A percentile compares a stretch with the other conserved stretches of the same genome.
phyloP scores from a whole-genome alignment of 2,888 invertebrate species.

The Ichneumoninae sp. region DNA sequence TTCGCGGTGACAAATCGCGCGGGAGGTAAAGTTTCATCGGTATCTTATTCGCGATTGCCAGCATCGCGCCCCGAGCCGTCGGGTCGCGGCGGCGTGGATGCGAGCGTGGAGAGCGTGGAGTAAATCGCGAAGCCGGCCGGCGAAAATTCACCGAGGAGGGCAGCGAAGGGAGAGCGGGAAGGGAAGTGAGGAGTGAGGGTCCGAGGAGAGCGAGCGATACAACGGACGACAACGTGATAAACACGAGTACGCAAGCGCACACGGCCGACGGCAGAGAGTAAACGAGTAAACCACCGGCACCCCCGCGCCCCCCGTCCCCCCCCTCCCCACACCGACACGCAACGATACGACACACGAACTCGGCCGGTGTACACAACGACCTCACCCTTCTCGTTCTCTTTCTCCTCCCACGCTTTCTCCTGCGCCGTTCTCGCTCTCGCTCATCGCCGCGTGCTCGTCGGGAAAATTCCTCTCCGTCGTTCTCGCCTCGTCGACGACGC shows the following conservation, averaged over 20 bases:
- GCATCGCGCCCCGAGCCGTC: slow-evolving; percentile 38
- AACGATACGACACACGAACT: slow-evolving; percentile 65
- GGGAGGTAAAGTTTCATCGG: neutral
- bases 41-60: neutral
- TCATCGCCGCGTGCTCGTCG: slow-evolving; percentile 49
- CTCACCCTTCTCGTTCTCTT: slow-evolving; percentile 24
- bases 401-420: slow-evolving; percentile 52
- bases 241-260: slow-evolving; percentile 65
- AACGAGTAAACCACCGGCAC: slow-evolving; percentile 59
- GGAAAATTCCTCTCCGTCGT: slow-evolving; percentile 46
- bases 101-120: slow-evolving; percentile 10
- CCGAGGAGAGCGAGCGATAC: slow-evolving; percentile 42
- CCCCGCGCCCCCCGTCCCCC: neutral
- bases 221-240: slow-evolving; percentile 63
- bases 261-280: slow-evolving; percentile 54
- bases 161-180: slow-evolving; percentile 24
- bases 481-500: slow-evolving; percentile 43
- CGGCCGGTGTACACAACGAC: slow-evolving; percentile 42
- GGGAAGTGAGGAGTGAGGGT: slow-evolving; percentile 7
- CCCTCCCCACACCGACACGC: slow-evolving; percentile 48
- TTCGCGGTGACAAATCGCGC: neutral
- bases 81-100: slow-evolving; percentile 25
- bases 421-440: slow-evolving; percentile 19
- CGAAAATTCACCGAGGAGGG: slow-evolving; percentile 48
- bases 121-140: slow-evolving; percentile 58